These are phyloP conservation scores for Mnemiopsis leidyi DNA, from an alignment of 37 sponge, comb jelly and placozoan genomes.

Conservation along the genomic window DNA sequence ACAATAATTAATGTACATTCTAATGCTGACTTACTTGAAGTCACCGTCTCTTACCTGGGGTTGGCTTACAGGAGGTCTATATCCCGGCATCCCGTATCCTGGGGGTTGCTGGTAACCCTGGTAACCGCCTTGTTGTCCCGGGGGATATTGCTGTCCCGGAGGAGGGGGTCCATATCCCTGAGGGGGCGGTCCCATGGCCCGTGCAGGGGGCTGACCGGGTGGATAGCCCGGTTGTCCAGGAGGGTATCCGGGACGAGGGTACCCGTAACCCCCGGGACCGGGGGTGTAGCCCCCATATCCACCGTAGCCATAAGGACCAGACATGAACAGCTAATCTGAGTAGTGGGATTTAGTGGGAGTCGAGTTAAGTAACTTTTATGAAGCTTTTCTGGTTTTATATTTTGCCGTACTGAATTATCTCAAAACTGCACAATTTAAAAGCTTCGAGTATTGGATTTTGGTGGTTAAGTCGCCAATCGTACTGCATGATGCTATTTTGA, in stretches of 20 bases:
- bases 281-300: constrained; percentile 50
- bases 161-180: not conserved
- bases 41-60: constrained; percentile 19
- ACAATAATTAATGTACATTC: too few species aligned
- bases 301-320: constrained; percentile 44
- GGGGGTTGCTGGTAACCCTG: constrained; percentile 41
- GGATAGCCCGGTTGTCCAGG: not conserved
- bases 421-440: too few species aligned
- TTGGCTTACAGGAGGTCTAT: not conserved
- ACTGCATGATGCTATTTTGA: too few species aligned
- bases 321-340: not conserved
- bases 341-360: too few species aligned
- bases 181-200: not conserved
- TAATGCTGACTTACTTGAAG: too few species aligned
- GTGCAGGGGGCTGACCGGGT: not conserved
- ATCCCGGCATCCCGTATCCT: constrained; percentile 31
- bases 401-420: too few species aligned
- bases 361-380: too few species aligned
- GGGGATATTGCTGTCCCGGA: not conserved
- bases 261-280: not conserved
- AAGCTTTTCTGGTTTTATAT: too few species aligned
- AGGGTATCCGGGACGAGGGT: constrained; percentile 1
- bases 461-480: too few species aligned
- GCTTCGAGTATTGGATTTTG: too few species aligned
- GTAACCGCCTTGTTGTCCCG: constrained; percentile 5